phyloP scores from a whole-genome alignment of 1,140 invertebrate genomes.

The Lordiphosa clarofinis region DNA sequence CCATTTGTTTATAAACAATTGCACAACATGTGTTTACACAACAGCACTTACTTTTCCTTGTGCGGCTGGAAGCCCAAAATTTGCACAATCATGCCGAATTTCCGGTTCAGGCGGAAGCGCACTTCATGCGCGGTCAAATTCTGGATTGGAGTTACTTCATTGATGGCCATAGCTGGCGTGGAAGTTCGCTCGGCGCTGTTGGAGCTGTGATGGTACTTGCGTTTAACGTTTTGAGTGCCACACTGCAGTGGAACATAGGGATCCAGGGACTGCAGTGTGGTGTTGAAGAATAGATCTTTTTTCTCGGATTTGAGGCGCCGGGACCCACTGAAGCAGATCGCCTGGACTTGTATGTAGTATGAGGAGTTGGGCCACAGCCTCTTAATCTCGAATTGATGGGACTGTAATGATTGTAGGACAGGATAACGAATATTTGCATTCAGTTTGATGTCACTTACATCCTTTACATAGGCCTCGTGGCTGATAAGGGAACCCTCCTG shows the following conservation, averaged over 20 bases:
- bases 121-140: conserved; percentile 48
- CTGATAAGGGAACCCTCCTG: conserved; percentile 54
- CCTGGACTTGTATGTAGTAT: conserved; percentile 87
- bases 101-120: conserved; percentile 71
- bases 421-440: not conserved
- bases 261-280: conserved; percentile 78
- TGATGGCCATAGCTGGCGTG: conserved; percentile 24
- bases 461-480: conserved; percentile 60
- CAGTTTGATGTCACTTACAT: conserved; percentile 64
- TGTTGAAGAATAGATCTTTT: conserved; percentile 84
- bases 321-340: conserved; percentile 83
- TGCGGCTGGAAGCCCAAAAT: conserved; percentile 72
- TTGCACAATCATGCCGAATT: conserved; percentile 77
- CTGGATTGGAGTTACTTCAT: conserved; percentile 29
- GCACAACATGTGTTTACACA: conserved; percentile 40
- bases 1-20: conserved; percentile 59
- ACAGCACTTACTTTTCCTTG: conserved; percentile 66
- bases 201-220: conserved; percentile 45
- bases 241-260: conserved; percentile 47
- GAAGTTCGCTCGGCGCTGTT: conserved; percentile 26
- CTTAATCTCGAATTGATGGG: conserved; percentile 80
- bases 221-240: conserved; percentile 26
- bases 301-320: conserved; percentile 85
- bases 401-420: conserved; percentile 24
- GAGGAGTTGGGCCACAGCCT: conserved; percentile 84